These are phyloP conservation scores for Aleiodes sp. DNA, from an alignment of 1,140 invertebrate genomes.

Conservation along the genomic window DNA sequence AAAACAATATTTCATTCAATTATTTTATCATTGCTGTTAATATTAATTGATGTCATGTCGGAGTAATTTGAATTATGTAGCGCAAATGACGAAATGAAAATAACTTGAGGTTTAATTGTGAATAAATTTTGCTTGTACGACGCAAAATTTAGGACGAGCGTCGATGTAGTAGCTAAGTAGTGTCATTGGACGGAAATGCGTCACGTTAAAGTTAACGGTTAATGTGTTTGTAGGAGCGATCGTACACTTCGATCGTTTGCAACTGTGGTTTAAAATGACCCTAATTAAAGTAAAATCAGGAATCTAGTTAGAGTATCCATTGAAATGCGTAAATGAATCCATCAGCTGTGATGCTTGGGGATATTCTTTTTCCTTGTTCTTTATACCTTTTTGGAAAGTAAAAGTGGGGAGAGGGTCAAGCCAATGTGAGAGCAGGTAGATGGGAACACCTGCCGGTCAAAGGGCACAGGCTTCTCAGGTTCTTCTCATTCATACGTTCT, in stretches of 20 bases:
- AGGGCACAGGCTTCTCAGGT: slow-evolving; percentile 6
- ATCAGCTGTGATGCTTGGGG: background rate
- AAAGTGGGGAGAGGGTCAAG: slow-evolving; percentile 9
- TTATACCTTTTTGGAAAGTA: background rate
- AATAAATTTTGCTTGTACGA: background rate
- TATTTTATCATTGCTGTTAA: no score
- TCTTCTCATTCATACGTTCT: background rate
- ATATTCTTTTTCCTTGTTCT: no score
- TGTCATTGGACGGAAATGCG: slow-evolving; percentile 10
- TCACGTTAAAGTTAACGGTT: slow-evolving; percentile 13
- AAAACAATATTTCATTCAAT: no score
- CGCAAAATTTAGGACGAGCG: slow-evolving; percentile 9
- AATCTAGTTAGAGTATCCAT: background rate
- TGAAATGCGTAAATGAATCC: background rate
- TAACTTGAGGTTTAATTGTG: background rate
- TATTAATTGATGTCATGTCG: no score
- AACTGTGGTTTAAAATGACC: background rate
- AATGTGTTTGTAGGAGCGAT: slow-evolving; percentile 4
- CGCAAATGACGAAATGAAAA: background rate
- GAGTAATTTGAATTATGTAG: slow-evolving; percentile 7
- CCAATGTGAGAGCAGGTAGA: background rate
- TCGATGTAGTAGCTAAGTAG: slow-evolving; percentile 8
- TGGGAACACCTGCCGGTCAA: slow-evolving; percentile 7
- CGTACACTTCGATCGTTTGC: background rate
- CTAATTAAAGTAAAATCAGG: slow-evolving; percentile 2